A percentile compares a stretch with the other conserved stretches of the same genome.
Evolutionary conservation across 2,888 invertebrate genomes (phyloP).

Genomic region (Adelphocoris suturalis): DNA sequence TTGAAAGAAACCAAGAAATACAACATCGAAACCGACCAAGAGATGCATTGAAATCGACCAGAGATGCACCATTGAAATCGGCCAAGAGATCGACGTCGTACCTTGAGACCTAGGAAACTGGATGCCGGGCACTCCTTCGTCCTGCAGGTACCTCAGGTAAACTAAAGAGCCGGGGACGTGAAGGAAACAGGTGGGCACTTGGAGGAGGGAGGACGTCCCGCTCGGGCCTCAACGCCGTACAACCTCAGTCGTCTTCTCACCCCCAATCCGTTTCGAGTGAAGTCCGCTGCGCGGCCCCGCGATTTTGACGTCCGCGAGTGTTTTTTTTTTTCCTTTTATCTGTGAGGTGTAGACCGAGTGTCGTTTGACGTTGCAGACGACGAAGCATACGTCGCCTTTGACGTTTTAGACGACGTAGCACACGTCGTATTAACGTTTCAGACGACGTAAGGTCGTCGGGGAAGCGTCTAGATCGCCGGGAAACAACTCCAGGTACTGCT

Average conservation of each 20-base stretch:
- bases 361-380: neutral
- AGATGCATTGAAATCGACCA: no score
- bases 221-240: neutral
- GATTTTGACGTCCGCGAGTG: slow-evolving; percentile 17
- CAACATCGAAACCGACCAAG: no score
- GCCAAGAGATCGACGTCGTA: no score
- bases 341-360: slow-evolving; percentile 15
- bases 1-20: no score
- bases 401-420: no score
- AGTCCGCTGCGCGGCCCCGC: neutral
- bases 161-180: neutral
- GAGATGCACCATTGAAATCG: no score
- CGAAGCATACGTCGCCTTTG: no score
- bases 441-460: neutral
- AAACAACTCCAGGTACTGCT: neutral
- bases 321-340: neutral
- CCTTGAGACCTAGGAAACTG: no score
- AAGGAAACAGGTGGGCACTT: neutral
- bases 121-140: no score
- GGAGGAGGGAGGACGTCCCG: neutral
- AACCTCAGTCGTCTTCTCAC: slow-evolving; percentile 11
- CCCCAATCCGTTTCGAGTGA: neutral
- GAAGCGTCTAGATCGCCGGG: neutral
- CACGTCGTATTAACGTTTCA: no score
- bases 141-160: neutral